Base-by-base conservation (phyloP, 1,140 invertebrate genomes). In the Rhagoletis pomonella region DNA sequence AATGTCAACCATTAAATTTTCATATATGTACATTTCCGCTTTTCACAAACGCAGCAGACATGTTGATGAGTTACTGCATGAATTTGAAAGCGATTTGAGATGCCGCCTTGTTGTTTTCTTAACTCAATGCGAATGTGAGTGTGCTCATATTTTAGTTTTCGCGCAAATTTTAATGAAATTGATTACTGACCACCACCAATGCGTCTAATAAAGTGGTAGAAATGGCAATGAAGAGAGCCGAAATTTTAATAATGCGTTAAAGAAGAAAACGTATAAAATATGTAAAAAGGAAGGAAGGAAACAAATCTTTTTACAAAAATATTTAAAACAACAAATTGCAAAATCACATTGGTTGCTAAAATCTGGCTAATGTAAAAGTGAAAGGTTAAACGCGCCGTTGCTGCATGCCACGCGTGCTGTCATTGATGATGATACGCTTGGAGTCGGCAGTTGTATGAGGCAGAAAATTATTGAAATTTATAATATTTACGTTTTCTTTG, bases 361-460 rank as follows among this genome's bases (percentile, higher is more conserved):
- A 81, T 81, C 73, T 81, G 73, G 19, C 47, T 29, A 81, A 81
- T 81, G 17, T n/a, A 10, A 81, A 81, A 81, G 73, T 81, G 73
- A 81, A 81, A 81, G 73, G 73, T 81, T 81, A 81, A 55, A 58
- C 12, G 73, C 73, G n/a, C 42, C n/a, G 19, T 55, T 81, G 47
- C 73, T 47, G 73, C 73, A 81, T 81, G 73, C 73, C 73, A 81
- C 73, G 73, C 73, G 73, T 55, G 47, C 19, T 81, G 73, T 81
- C 73, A 81, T 42, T 81, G 73, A 81, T 81, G 62, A 12, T 64
- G 44, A 50, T 77, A 77, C 19, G 44, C 47, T 29, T 77, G 12
- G 0, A 67, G 47, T 47, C 4, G 55, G n/a, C 73, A 77, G n/a
- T 12, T 29, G n/a, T 47, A 19, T 55, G n/a, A 19, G 47, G n/a